These are phyloP conservation scores for Pontoporia blainvillei DNA, from an alignment of 2,113 vertebrate genomes.

Conservation along the genomic window DNA sequence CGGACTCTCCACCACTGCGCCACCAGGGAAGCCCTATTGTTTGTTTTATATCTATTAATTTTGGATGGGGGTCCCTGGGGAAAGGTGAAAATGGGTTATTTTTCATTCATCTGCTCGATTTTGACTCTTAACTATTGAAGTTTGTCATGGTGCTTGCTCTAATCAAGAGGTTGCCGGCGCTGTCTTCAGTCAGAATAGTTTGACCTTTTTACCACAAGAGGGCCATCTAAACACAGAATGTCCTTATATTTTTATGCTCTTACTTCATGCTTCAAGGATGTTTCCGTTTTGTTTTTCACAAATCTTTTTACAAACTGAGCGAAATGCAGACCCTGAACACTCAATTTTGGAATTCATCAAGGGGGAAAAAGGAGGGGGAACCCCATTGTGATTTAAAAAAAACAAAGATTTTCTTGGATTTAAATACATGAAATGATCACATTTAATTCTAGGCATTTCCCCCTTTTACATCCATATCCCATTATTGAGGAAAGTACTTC, in stretches of 20 bases:
- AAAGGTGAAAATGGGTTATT: neutral
- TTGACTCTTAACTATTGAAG: neutral
- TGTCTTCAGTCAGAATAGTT: neutral
- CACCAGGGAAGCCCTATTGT: neutral
- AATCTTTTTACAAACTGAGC: neutral
- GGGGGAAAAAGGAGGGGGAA: neutral
- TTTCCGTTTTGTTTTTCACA: neutral
- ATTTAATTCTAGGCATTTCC: neutral
- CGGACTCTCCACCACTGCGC: no score
- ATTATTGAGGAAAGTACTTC: neutral
- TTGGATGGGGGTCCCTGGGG: neutral
- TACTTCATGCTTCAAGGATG: neutral
- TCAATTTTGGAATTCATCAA: neutral
- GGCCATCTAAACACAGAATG: constrained; percentile 28
- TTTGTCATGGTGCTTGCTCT: neutral
- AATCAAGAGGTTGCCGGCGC: neutral
- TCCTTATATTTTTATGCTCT: neutral
- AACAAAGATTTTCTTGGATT: neutral
- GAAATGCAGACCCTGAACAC: neutral
- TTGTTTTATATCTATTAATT: neutral
- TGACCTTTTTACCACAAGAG: constrained; percentile 66
- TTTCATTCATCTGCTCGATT: neutral
- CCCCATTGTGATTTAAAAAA: neutral
- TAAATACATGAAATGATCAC: neutral
- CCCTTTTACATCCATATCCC: neutral